A percentile compares a stretch with the other conserved stretches of the same genome.
phyloP scores from a whole-genome alignment of 2,113 vertebrate genomes.

The human region GRCh38 chr1:16091001-16091500 shows the following conservation, averaged over 20 bases:
- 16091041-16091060: background rate
- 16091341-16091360: background rate
- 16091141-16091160: background rate
- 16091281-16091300: background rate
- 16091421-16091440: slow-evolving; percentile 61
- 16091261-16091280: fast-evolving
- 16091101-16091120: background rate
- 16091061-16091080: background rate
- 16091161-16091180: background rate
- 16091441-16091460: slow-evolving; percentile 60
- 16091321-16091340: background rate
- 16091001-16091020: background rate
- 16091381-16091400: slow-evolving; percentile 58
- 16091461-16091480: slow-evolving; percentile 28
- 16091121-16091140: too few species aligned
- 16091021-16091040: background rate
- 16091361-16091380: background rate
- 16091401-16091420: slow-evolving; percentile 60
- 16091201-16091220: background rate
- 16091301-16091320: background rate
- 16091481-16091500: background rate
- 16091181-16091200: too few species aligned
- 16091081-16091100: background rate
- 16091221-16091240: background rate
- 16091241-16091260: background rate